Evolutionary conservation across 2,113 vertebrate species (phyloP), one percentile per base, ranked within the genome.

Genomic region (Oreotrochilus melanogaster): DNA sequence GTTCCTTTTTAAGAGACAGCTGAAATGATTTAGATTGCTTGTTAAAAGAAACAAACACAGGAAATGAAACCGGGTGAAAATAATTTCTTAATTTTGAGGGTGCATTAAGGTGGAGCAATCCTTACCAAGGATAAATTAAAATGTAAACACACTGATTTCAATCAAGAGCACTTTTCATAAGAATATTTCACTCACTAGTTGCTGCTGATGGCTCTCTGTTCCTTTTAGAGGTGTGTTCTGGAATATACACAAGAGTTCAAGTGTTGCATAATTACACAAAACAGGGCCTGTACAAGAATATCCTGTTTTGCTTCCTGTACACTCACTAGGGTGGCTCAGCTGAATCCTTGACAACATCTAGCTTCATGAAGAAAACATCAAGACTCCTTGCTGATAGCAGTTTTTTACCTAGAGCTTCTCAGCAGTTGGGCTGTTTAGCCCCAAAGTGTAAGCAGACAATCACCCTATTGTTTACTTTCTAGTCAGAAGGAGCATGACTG

Each of bases 251-350:
- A 91, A 69, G 97, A 96, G 97, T 98, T 98, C 97, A 97, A 98
- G 96, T 97, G 97, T 96, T 98, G 97, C 94, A 95, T 98, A 97
- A 98, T 98, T 98, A 98, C 95, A 97, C 95, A 96, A 97, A 97
- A 95, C 97, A 97, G 92, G 73, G 94, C 96, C 97, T 96, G 84
- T 93, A 98, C 95, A 98, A 98, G 97, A 98, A 98, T 97, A 98
- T 98, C 98, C 97, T 97, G 97, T 98, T 98, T 98, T 97, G 97
- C 97, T 98, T 98, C 98, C 98, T 98, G 97, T 96, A 94, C 95
- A 95, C 97, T 98, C 97, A 96, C 97, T 98, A 89, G 98, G 97
- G 97, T 97, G 93, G 96, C 97, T 97, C 96, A 93, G 97, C 87
- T 94, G 93, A 98, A 96, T 97, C 97, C 98, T 96, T 97, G 97